Percentiles rank a stretch among this genome's conserved stretches.
Evolutionary conservation across 2,888 invertebrate genomes (phyloP).

Genomic region (Pedicia rivosa): DNA sequence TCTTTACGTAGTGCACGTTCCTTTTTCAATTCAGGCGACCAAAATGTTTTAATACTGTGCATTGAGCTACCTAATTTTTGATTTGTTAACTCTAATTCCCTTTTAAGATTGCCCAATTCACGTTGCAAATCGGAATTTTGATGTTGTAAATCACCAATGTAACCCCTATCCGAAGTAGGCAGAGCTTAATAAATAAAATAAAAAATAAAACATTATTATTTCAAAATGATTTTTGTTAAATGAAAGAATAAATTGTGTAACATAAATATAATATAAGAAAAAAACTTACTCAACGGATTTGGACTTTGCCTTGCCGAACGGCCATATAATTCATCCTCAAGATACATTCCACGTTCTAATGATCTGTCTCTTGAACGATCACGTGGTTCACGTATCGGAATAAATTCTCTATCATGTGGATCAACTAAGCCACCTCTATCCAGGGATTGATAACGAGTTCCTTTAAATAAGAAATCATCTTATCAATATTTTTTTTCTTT

Average conservation of each 20-base stretch:
- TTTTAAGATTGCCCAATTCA: constrained; percentile 79
- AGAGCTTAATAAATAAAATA: constrained; percentile 18
- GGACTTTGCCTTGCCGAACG: constrained; percentile 55
- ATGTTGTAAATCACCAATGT: constrained; percentile 74
- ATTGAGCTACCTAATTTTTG: constrained; percentile 96
- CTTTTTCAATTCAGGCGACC: constrained; percentile 99
- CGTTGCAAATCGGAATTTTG: constrained; percentile 91
- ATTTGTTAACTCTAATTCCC: constrained; percentile 88
- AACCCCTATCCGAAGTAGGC: constrained; percentile 40
- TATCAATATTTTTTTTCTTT: too few relatives aligned
- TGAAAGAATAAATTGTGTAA: background rate
- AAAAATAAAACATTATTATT: constrained; percentile 9
- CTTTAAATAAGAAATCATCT: constrained; percentile 12
- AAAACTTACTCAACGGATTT: constrained; percentile 35
- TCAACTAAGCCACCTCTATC: constrained; percentile 55
- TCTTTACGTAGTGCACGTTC: constrained; percentile 93
- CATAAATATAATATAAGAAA: too few relatives aligned
- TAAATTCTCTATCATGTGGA: constrained; percentile 68
- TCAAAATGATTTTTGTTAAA: background rate
- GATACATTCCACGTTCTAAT: constrained; percentile 49
- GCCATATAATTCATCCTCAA: constrained; percentile 53
- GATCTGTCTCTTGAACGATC: constrained; percentile 49
- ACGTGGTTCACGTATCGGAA: constrained; percentile 64
- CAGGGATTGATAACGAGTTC: constrained; percentile 50
- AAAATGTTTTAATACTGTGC: constrained; percentile 99